These are phyloP conservation scores for Galerucella pusilla DNA, from an alignment of 2,888 invertebrate genomes.

Conservation along the genomic window DNA sequence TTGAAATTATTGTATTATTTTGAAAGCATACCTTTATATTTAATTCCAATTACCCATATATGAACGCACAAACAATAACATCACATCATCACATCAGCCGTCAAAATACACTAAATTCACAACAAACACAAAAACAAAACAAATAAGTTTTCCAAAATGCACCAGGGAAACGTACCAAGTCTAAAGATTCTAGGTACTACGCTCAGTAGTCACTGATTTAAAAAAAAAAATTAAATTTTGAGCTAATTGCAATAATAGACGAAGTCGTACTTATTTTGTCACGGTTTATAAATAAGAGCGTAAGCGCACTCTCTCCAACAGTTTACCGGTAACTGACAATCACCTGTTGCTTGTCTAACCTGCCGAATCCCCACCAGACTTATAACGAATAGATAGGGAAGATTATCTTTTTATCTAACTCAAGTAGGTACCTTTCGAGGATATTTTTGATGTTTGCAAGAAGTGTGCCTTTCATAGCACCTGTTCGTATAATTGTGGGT, in stretches of 20 bases:
- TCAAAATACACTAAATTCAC: conserved; percentile 1
- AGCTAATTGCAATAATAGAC: conserved; percentile 26
- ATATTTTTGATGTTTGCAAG: neutral
- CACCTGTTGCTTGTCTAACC: conserved; percentile 55
- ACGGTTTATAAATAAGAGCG: conserved; percentile 28
- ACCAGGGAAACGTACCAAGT: neutral
- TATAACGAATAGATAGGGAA: conserved; percentile 31
- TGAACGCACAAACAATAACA: neutral
- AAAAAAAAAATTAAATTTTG: conserved; percentile 28
- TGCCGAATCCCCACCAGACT: conserved; percentile 47
- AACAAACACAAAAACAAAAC: conserved; percentile 6
- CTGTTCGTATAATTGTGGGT: neutral
- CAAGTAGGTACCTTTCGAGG: conserved; percentile 7
- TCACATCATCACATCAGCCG: neutral
- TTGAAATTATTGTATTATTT: neutral
- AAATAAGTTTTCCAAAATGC: conserved; percentile 18
- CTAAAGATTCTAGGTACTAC: neutral
- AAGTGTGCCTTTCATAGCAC: neutral
- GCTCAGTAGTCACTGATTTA: neutral
- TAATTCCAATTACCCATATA: neutral
- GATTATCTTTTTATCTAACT: conserved; percentile 20
- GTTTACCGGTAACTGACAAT: conserved; percentile 58
- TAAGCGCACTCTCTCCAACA: conserved; percentile 37
- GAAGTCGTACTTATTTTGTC: conserved; percentile 19
- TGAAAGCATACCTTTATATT: neutral